Percentiles rank a stretch among this genome's conserved stretches.
Conservation (phyloP, 2,797 vertebrate species). For the Alfaro cultratus region DNA sequence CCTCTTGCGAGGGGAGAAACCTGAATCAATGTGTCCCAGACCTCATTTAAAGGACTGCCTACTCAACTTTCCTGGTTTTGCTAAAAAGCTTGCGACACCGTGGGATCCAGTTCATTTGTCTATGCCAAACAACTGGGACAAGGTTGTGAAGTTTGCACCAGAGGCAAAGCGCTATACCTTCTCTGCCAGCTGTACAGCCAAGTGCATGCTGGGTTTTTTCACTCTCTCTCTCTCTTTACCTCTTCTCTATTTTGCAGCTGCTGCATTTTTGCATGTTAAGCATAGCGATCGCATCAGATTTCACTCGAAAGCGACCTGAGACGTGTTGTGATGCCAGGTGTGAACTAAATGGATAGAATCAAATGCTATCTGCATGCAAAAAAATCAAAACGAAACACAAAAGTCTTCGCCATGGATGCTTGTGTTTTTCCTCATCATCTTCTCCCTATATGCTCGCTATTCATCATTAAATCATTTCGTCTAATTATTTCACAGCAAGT, state of each 20-base stretch:
- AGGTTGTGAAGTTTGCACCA: slow-evolving; percentile 56
- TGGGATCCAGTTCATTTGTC: slow-evolving; percentile 54
- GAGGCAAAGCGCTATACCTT: slow-evolving; percentile 40
- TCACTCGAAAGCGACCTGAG: slow-evolving; percentile 6
- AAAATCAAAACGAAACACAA: background rate
- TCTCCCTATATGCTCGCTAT: slow-evolving; percentile 4
- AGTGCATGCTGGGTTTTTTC: background rate
- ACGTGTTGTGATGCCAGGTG: slow-evolving; percentile 15
- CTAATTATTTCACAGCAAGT: slow-evolving; percentile 42
- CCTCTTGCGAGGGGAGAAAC: slow-evolving; percentile 18
- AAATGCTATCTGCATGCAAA: slow-evolving; percentile 6
- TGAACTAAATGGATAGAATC: slow-evolving; percentile 7
- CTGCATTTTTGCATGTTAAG: slow-evolving; percentile 16
- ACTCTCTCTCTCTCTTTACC: background rate
- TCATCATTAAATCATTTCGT: slow-evolving; percentile 32
- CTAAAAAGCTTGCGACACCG: slow-evolving; percentile 30
- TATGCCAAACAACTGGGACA: slow-evolving; percentile 64
- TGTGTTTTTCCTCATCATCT: slow-evolving; percentile 17
- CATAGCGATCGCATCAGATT: slow-evolving; percentile 10
- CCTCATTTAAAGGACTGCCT: slow-evolving; percentile 42
- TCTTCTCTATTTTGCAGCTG: slow-evolving; percentile 12
- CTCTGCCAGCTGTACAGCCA: slow-evolving; percentile 37
- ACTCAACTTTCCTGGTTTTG: slow-evolving; percentile 44
- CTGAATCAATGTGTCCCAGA: slow-evolving; percentile 48
- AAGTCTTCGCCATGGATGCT: slow-evolving; percentile 11